phyloP scores from a whole-genome alignment of 2,797 vertebrate species.

The Pogoniulus pusillus region DNA sequence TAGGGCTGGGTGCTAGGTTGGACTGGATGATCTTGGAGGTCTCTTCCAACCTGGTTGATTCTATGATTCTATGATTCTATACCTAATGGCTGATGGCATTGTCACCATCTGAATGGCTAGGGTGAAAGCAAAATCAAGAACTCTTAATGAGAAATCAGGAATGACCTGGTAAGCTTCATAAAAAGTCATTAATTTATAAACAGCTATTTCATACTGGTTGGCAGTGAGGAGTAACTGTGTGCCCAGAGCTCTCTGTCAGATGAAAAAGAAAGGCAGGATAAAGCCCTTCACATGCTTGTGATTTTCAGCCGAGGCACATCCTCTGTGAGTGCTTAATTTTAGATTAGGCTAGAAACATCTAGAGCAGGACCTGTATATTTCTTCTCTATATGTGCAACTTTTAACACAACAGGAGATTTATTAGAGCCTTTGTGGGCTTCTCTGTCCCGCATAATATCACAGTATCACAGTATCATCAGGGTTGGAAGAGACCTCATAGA shows the following conservation, averaged over 20 bases:
- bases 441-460: not conserved
- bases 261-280: not conserved
- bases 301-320: not conserved
- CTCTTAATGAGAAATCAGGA: not conserved
- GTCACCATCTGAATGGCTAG: not conserved
- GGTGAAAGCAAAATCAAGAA: not conserved
- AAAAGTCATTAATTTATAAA: not conserved
- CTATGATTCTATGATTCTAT: no score
- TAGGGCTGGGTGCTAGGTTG: no score
- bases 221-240: not conserved
- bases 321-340: not conserved
- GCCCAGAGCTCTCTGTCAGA: not conserved
- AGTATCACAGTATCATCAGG: no score
- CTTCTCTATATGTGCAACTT: not conserved
- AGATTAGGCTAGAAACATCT: not conserved
- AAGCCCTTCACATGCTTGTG: not conserved
- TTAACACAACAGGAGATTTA: not conserved
- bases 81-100: not conserved
- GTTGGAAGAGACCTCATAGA: no score
- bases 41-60: no score
- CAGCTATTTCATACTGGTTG: not conserved
- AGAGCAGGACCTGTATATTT: not conserved
- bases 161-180: not conserved
- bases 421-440: not conserved
- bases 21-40: no score